Percentiles rank a stretch among this genome's conserved stretches.
Evolutionary conservation across 2,888 invertebrate genomes (phyloP).

Genomic region (Yponomeuta plumbellus): DNA sequence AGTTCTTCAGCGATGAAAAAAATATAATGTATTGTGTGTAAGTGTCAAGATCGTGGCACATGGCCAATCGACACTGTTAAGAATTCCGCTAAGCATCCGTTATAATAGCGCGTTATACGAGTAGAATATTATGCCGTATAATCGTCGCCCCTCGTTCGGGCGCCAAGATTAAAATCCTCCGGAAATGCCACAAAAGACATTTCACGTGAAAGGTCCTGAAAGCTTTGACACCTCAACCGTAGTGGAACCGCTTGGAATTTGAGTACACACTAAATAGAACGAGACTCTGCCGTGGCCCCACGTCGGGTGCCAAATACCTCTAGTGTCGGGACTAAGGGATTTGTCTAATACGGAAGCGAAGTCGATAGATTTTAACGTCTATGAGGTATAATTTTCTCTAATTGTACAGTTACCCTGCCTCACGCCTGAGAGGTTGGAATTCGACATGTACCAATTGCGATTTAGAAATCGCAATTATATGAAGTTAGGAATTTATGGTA

Average conservation of each 20-base stretch:
- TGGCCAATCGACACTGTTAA: too few relatives aligned
- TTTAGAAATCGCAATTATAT: too few relatives aligned
- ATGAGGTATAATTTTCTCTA: not conserved
- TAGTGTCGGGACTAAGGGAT: not conserved
- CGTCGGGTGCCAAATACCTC: conserved; percentile 2
- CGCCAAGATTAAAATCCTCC: not conserved
- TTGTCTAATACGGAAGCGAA: not conserved
- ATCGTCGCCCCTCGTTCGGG: not conserved
- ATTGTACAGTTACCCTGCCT: too few relatives aligned
- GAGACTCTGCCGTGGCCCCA: not conserved
- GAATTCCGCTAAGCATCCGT: too few relatives aligned
- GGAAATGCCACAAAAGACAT: not conserved
- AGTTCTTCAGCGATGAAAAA: not conserved
- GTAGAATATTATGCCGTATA: not conserved
- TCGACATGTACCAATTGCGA: too few relatives aligned
- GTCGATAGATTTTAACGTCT: not conserved
- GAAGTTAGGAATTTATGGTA: too few relatives aligned
- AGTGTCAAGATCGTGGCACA: too few relatives aligned
- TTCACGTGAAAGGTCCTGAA: not conserved
- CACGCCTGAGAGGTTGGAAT: too few relatives aligned
- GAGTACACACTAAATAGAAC: not conserved
- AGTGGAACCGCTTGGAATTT: not conserved
- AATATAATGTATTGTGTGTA: not conserved
- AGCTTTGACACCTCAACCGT: conserved; percentile 6
- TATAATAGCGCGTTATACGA: not conserved